These are phyloP conservation scores for Dipodomys ordii DNA, from an alignment of 2,113 vertebrate species.

Conservation along the genomic window DNA sequence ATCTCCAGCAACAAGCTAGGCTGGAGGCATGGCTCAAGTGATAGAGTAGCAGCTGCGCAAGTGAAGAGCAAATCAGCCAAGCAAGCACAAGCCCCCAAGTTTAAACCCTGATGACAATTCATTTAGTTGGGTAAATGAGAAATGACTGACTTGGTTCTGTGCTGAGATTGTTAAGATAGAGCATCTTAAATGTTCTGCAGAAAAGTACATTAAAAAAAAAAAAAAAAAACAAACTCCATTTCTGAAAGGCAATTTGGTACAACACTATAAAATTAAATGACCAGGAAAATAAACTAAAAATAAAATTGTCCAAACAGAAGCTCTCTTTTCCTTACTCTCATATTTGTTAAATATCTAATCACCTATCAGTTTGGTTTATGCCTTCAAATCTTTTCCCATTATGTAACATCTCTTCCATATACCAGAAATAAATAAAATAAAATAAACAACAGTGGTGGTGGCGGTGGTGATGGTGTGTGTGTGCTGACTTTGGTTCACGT, in stretches of 20 bases:
- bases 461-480: too few species aligned
- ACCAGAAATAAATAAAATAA: neutral
- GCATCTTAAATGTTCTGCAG: neutral
- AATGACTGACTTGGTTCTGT: neutral
- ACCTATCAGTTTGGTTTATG: neutral
- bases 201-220: neutral
- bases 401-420: neutral
- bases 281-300: slow-evolving; percentile 11
- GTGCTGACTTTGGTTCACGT: neutral
- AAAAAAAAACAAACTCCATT: neutral
- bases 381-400: neutral
- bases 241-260: slow-evolving; percentile 23
- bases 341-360: neutral
- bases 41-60: too few species aligned
- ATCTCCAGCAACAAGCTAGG: too few species aligned
- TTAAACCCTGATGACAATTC: slow-evolving; percentile 8
- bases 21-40: too few species aligned
- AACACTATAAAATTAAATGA: slow-evolving; percentile 38
- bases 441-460: neutral
- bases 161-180: neutral
- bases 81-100: too few species aligned
- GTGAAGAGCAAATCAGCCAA: too few species aligned
- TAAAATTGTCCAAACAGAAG: neutral
- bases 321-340: neutral
- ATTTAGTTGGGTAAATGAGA: neutral